These are phyloP conservation scores for Microvelia longipes DNA, from an alignment of 1,140 invertebrate species.

Conservation along the genomic window DNA sequence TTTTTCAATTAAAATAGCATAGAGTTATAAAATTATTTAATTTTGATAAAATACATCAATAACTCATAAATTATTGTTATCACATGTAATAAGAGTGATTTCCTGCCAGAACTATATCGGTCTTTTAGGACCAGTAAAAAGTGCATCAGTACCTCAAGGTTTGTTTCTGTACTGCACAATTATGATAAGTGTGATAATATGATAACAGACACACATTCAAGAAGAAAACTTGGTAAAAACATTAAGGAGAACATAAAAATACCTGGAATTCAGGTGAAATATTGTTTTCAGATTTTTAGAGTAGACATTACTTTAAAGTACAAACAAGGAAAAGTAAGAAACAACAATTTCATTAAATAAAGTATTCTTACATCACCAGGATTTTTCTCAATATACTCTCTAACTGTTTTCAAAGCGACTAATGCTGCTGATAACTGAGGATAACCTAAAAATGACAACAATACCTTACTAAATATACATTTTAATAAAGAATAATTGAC, in stretches of 20 bases:
- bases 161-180: too few species aligned
- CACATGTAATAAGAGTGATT: too few species aligned
- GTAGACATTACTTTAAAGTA: neutral
- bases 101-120: too few species aligned
- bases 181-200: too few species aligned
- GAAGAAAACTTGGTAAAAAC: neutral
- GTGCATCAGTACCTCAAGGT: too few species aligned
- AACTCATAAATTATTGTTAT: too few species aligned
- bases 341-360: neutral
- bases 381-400: slow-evolving; percentile 49
- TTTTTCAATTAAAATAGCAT: too few species aligned
- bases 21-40: too few species aligned
- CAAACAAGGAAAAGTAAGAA: neutral
- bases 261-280: neutral
- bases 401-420: slow-evolving; percentile 49
- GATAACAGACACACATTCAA: neutral
- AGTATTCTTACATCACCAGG: slow-evolving; percentile 31
- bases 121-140: too few species aligned
- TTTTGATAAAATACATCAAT: too few species aligned
- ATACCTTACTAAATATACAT: too few species aligned
- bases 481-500: too few species aligned
- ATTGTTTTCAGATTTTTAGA: neutral
- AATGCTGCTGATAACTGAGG: slow-evolving; percentile 56
- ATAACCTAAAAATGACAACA: slow-evolving; percentile 38
- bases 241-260: neutral